Evolutionary conservation across 2,888 invertebrate genomes (phyloP), one percentile per base, ranked within the genome.

Genomic region (Eupithecia subumbrata): DNA sequence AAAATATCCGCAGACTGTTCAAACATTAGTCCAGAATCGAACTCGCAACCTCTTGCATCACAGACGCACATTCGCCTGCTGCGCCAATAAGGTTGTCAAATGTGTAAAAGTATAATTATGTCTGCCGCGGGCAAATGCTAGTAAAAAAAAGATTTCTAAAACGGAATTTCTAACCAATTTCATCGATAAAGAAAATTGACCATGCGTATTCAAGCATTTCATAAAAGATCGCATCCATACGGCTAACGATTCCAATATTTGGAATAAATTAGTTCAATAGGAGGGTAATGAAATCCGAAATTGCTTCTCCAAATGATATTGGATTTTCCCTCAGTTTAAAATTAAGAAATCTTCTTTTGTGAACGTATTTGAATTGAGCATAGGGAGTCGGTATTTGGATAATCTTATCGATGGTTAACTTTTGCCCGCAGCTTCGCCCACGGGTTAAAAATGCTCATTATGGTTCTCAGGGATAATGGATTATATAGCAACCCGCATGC

Each of bases 191-290:
- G 11, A 22, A 25, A 68, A 22, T 68, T 25, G 68, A 43, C 68
- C 68, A 68, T 68, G 68, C 68, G 68, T 22, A 68, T 68, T 68
- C 68, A 37, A 68, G 43, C 37, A 68, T 68, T 22, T 16, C 43
- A 43, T 68, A 37, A 40, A 67, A 68, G 22, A 68, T 68, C 68
- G n/a, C 30, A 37, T 71, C 60, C 60, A 22, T 56, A 56, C 71
- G 60, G 64, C 48, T 56, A 75, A 75, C 69, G 52, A 37, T 30
- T 72, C 52, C 71, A 40, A 66, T 71, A 75, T 75, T 76, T 64
- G 30, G 43, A 76, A 73, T 69, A 76, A 76, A 71, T 76, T 71
- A 69, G 40, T 48, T 18, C 72, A 72, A 73, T 73, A 73, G 30
- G 71, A 30, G 11, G 3, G 40, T 76, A 73, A 76, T 76, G 76